A percentile compares a stretch with the other conserved stretches of the same genome.
These are phyloP conservation scores for Urocolius indicus DNA, from an alignment of 2,113 vertebrate genomes.

Conservation along the genomic window DNA sequence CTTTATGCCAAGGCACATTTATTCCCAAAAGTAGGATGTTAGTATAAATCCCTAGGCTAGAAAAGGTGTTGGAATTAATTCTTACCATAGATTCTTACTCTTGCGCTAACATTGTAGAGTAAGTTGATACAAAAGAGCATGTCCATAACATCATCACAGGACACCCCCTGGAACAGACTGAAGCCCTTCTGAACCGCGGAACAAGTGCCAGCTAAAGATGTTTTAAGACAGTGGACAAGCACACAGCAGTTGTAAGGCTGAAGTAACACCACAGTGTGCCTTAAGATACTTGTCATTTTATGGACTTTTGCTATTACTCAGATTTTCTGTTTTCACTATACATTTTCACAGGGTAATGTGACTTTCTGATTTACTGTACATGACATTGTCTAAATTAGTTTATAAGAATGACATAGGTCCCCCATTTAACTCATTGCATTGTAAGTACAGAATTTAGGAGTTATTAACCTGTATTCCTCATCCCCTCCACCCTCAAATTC, in stretches of 20 bases:
- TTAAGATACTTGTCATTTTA: background rate
- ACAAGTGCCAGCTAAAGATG: background rate
- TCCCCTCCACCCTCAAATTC: background rate
- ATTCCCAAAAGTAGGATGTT: background rate
- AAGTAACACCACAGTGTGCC: fast-evolving
- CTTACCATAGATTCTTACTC: background rate
- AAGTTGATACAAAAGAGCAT: background rate
- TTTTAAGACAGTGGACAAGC: background rate
- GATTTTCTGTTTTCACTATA: background rate
- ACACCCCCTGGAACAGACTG: background rate
- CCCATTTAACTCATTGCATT: background rate
- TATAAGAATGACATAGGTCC: background rate
- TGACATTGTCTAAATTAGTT: background rate
- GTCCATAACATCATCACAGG: background rate
- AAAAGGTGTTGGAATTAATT: background rate
- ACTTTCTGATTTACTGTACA: background rate
- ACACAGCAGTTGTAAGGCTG: background rate
- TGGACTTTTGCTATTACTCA: fast-evolving
- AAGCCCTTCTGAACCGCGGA: background rate
- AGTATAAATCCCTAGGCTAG: background rate
- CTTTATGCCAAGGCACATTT: background rate
- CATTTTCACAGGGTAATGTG: fast-evolving
- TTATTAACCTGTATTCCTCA: background rate
- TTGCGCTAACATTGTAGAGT: background rate
- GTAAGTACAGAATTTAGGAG: background rate